These are phyloP conservation scores for Lumbricus terrestris DNA, from an alignment of 2,888 invertebrate species.

Conservation along the genomic window DNA sequence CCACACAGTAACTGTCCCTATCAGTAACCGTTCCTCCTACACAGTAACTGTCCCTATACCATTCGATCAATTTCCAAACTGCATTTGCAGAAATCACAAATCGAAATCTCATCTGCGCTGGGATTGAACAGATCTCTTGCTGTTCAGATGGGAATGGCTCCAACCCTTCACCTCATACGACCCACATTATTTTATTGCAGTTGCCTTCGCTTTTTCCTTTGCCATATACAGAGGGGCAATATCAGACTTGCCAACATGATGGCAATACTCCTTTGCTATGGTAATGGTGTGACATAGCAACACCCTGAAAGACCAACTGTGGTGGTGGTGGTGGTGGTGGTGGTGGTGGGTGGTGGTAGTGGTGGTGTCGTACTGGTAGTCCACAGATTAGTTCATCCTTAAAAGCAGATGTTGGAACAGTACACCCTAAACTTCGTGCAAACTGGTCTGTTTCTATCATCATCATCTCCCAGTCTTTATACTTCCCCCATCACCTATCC, in stretches of 20 bases:
- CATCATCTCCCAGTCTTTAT: too few species aligned
- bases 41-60: background rate
- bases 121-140: background rate
- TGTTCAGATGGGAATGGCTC: background rate
- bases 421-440: too few species aligned
- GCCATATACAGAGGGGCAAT: background rate
- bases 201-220: background rate
- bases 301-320: too few species aligned
- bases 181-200: background rate
- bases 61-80: background rate
- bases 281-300: background rate
- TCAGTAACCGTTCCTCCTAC: too few species aligned
- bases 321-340: background rate
- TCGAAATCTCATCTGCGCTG: background rate
- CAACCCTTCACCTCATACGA: background rate
- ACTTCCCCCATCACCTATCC: too few species aligned
- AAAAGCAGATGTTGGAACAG: too few species aligned
- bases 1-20: too few species aligned
- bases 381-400: too few species aligned
- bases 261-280: background rate
- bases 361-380: background rate
- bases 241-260: background rate
- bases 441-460: too few species aligned
- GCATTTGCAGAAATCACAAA: background rate
- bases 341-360: background rate